phyloP scores from a whole-genome alignment of 2,797 vertebrate species.

The Merluccius polli region DNA sequence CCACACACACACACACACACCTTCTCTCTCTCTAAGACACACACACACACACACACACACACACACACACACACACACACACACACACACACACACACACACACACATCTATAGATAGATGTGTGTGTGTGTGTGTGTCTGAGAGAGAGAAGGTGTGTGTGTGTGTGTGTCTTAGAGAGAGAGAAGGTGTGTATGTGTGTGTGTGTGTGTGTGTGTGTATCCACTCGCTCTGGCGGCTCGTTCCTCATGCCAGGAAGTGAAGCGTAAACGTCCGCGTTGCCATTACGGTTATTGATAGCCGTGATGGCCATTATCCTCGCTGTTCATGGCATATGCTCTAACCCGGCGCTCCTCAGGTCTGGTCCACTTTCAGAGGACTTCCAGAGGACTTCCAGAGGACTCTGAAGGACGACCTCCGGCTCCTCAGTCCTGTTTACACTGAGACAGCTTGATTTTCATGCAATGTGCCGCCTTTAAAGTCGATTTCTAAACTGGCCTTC shows the following conservation, averaged over 20 bases:
- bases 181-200: slow-evolving; percentile 15
- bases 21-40: too few relatives aligned
- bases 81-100: too few relatives aligned
- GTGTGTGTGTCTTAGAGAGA: neutral
- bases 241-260: slow-evolving; percentile 65
- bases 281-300: slow-evolving; percentile 77
- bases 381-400: neutral
- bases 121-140: too few relatives aligned
- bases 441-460: neutral
- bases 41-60: neutral
- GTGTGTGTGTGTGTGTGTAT: slow-evolving; percentile 50
- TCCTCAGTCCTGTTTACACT: neutral
- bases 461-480: neutral
- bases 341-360: slow-evolving; percentile 33
- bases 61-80: too few relatives aligned
- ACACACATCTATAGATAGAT: neutral
- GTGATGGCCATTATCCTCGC: slow-evolving; percentile 72
- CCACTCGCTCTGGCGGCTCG: slow-evolving; percentile 53
- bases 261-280: slow-evolving; percentile 68
- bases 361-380: neutral
- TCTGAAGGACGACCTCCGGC: neutral
- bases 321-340: slow-evolving; percentile 68
- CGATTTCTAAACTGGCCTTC: neutral
- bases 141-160: too few relatives aligned
- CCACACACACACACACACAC: neutral